Evolutionary conservation across 2,888 invertebrate genomes (phyloP).

Genomic region (Hymenopus coronatus): DNA sequence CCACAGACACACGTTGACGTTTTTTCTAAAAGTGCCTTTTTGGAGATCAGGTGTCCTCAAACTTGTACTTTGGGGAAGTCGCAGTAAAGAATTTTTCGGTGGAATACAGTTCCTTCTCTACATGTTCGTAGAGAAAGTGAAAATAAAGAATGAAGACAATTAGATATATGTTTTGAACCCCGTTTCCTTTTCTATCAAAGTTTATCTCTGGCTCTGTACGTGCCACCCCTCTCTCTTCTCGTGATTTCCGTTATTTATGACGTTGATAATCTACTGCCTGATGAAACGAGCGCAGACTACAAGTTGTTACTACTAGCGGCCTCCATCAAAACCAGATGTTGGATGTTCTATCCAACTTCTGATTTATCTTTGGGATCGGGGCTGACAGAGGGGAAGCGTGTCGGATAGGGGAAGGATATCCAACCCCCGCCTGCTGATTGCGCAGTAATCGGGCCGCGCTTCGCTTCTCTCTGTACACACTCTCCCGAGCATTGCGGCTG

Average conservation of each 20-base stretch:
- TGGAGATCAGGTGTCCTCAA: no score
- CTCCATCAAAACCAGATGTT: conserved; percentile 29
- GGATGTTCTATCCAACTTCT: conserved; percentile 15
- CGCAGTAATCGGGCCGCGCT: not conserved
- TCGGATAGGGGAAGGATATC: not conserved
- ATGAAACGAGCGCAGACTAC: not conserved
- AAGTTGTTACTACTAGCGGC: conserved; percentile 10
- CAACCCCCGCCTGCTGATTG: not conserved
- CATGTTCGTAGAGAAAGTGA: no score
- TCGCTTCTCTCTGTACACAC: not conserved
- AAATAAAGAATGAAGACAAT: not conserved
- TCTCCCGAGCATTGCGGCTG: not conserved
- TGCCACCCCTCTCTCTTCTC: not conserved
- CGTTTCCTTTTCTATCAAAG: not conserved
- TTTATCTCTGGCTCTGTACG: not conserved
- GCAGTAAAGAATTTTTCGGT: no score
- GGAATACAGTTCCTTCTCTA: no score
- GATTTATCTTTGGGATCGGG: conserved; percentile 24
- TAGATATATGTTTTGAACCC: not conserved
- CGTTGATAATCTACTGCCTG: conserved; percentile 17
- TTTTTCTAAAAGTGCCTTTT: no score
- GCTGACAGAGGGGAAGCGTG: not conserved
- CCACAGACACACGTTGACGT: no score
- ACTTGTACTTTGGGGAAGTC: no score
- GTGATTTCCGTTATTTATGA: conserved; percentile 27